These are phyloP conservation scores for Clarias magur DNA, from an alignment of 2,113 vertebrate species.

Conservation along the genomic window DNA sequence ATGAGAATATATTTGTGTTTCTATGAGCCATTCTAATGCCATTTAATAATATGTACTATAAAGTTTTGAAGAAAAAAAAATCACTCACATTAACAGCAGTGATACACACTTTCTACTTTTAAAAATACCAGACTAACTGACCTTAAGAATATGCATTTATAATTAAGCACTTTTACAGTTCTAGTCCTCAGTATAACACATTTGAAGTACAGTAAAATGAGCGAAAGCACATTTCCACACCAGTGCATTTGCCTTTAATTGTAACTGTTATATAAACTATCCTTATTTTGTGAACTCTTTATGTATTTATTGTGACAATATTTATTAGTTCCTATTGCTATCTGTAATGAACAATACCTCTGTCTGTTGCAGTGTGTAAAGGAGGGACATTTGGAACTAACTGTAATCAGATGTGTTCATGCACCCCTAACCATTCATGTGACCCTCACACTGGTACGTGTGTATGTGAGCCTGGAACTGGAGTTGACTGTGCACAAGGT, in stretches of 20 bases:
- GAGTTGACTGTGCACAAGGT: conserved; percentile 67
- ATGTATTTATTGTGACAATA: too few species aligned
- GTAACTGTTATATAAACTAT: background rate
- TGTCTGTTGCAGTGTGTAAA: conserved; percentile 63
- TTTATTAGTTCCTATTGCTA: background rate
- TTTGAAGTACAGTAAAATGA: background rate
- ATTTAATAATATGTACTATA: background rate
- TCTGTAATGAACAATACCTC: background rate
- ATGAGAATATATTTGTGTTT: background rate
- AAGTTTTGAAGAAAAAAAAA: background rate
- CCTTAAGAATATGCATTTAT: background rate
- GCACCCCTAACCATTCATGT: conserved; percentile 67
- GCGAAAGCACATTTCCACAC: background rate
- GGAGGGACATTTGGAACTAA: conserved; percentile 68
- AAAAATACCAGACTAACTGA: background rate
- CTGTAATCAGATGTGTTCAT: conserved; percentile 74
- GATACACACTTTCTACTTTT: background rate
- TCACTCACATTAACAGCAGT: background rate
- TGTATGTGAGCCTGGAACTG: conserved; percentile 61
- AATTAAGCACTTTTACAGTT: background rate
- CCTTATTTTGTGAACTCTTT: background rate
- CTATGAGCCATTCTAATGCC: background rate
- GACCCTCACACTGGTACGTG: conserved; percentile 73
- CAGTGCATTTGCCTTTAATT: background rate
- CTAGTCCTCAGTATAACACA: background rate